Evolutionary conservation across 2,888 invertebrate species (phyloP), one percentile per base, ranked within the genome.

Genomic region (Euphydryas editha): DNA sequence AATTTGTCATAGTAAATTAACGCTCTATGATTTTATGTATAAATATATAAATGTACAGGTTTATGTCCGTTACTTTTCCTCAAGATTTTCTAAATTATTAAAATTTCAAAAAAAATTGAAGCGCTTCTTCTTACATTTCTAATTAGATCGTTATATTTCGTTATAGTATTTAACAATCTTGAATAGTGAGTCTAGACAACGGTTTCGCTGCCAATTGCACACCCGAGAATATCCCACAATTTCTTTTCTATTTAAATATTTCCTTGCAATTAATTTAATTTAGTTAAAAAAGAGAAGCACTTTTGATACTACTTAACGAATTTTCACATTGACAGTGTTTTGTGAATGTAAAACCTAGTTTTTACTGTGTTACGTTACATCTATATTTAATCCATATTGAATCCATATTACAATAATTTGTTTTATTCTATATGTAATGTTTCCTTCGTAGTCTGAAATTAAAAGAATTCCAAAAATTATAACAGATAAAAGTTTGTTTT

Each of bases 251-350:
- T 89, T 89, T 87, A 88, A 89, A 88, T 88, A 89, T 89, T 90
- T 90, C 88, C 86, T 85, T 78, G 81, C 88, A 87, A 89, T 89
- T 88, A 88, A 88, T 87, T 88, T 87, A 87, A 88, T 88, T 89
- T 83, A 86, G 82, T 54, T 54, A 54, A 36, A 30, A 54, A 54
- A 30, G 54, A 54, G 54, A 54, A 54, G 36, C 54, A 17, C 36
- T 54, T 30, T 54, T 17, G 54, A 54, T 17, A 36, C 54, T 36
- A 36, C 18, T 54, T 18, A 54, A 17, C 11, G 36, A 17, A 54
- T 36, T 54, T 36, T 54, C 54, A 36, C 54, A 54, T 17, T 36
- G 54, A 54, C 54, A 36, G 54, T 36, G 21, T 36, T 30, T 17
- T 17, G 17, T 30, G 24, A 17, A 30, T 17, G 10, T 1, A 54